phyloP scores from a whole-genome alignment of 30 jellyfish, hydroid and myxozoan species.

The Catostylus mosaicus region DNA sequence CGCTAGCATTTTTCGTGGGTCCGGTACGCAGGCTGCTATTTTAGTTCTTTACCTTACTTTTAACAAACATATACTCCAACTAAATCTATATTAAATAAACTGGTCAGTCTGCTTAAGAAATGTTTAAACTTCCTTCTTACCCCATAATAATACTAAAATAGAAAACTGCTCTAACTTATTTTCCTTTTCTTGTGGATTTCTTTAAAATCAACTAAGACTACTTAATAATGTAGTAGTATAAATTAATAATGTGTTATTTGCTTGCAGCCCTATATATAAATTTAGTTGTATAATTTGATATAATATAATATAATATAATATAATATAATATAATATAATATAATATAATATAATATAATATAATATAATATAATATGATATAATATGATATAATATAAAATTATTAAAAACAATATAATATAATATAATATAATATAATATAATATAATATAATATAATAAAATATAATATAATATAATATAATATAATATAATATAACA shows the following conservation, averaged over 20 bases:
- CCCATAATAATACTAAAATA: too few species aligned
- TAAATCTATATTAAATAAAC: too few species aligned
- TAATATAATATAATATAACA: not conserved
- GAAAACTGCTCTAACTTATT: too few species aligned
- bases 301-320: not conserved
- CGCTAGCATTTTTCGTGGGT: too few species aligned
- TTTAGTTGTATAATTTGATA: not conserved
- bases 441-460: constrained; percentile 2
- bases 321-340: not conserved
- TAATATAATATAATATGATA: not conserved
- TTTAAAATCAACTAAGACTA: too few species aligned
- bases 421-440: not conserved
- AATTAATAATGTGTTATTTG: not conserved
- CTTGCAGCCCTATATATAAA: not conserved
- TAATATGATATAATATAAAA: not conserved
- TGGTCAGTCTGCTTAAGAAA: too few species aligned
- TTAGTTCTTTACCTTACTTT: too few species aligned
- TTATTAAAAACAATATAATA: not conserved
- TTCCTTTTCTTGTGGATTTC: too few species aligned
- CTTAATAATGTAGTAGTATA: not conserved
- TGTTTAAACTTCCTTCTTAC: too few species aligned
- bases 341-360: not conserved
- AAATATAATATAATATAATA: not conserved
- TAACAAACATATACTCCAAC: too few species aligned
- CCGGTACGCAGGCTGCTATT: too few species aligned